Base-by-base conservation (phyloP, 2,113 vertebrate genomes). In the Anarrhichthys ocellatus region DNA sequence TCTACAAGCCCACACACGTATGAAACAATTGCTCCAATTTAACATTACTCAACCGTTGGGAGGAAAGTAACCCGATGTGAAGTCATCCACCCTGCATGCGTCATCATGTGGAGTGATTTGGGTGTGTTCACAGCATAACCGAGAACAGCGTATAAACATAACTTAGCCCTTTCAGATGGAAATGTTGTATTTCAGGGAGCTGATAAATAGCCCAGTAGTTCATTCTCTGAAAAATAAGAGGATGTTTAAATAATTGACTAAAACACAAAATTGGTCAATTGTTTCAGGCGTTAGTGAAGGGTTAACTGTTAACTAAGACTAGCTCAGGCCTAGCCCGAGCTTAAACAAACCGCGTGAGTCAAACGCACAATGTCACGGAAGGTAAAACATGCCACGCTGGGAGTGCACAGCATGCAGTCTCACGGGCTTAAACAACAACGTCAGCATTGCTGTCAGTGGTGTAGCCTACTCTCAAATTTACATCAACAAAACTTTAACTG, bases 331-430 rank as follows among this genome's bases (percentile, higher is more conserved):
- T 0, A 65, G 17, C 44, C 34, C 0, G 6, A 59, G 17, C 36
- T 73, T 42, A 71, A 74, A 66, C 17, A 32, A 66, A 29, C 46
- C 50, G 17, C 11, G 20, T 34, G 13, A 27, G 36, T 71, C 70
- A 62, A 66, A 75, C 11, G 22, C 7, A 3, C 17, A 66, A 22
- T 22, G 18, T 64, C 8, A 58, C 54, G 11, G 22, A 22, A 18
- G 22, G 34, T 5, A 3, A 1, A 24, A n/a, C 9, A 6, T 52
- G 24, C 11, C 34, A 42, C 0, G 58, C 44, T 61, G 13, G 1
- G 10, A 58, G 14, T 3, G 46, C 46, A 44, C 34, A 44, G 44
- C 54, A 56, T 70, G 61, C 14, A 27, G 62, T 36, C 2, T 44
- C 1, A 44, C 8, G 42, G n/a, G 56, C 20, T 70, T 46, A 65